phyloP scores from a whole-genome alignment of 2,888 invertebrate species.

The Campoletis raptor region DNA sequence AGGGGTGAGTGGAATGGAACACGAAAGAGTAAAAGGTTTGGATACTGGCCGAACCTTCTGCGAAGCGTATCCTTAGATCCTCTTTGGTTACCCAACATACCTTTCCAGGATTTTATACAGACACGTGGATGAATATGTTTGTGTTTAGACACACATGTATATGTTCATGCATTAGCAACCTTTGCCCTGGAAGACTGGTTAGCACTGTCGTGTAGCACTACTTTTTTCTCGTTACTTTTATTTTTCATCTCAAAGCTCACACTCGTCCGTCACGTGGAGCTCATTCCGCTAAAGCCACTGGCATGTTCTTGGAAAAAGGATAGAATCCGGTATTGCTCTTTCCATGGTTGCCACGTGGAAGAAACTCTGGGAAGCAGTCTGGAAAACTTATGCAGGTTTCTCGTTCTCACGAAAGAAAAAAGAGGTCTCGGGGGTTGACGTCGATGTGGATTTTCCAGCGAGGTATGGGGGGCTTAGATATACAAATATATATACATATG shows the following conservation, averaged over 20 bases:
- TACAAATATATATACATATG: constrained; percentile 14
- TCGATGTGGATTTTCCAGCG: constrained; percentile 47
- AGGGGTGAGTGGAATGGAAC: constrained; percentile 14
- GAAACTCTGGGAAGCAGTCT: not conserved
- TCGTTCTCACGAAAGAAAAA: constrained; percentile 59
- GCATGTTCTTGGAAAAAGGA: constrained; percentile 36
- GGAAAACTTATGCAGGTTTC: constrained; percentile 60
- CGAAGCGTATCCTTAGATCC: constrained; percentile 49
- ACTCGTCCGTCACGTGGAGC: constrained; percentile 56
- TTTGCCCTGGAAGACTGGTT: constrained; percentile 73
- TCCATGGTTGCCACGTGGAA: constrained; percentile 10
- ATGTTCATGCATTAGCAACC: constrained; percentile 35
- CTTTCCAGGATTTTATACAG: constrained; percentile 38
- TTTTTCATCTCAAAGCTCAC: constrained; percentile 51
- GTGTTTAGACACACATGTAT: not conserved
- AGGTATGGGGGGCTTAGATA: not conserved
- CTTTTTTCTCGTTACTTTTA: constrained; percentile 66
- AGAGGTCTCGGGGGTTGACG: constrained; percentile 31
- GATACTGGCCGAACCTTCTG: constrained; percentile 24
- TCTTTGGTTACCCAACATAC: constrained; percentile 56
- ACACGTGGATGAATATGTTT: not conserved
- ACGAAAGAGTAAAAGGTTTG: constrained; percentile 41
- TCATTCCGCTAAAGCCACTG: constrained; percentile 56
- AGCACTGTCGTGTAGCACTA: constrained; percentile 68
- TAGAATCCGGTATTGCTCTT: constrained; percentile 1